Percentiles rank a stretch among this genome's conserved stretches.
phyloP scores from a whole-genome alignment of 1,140 invertebrate genomes.

The Gonioctena quinquepunctata region DNA sequence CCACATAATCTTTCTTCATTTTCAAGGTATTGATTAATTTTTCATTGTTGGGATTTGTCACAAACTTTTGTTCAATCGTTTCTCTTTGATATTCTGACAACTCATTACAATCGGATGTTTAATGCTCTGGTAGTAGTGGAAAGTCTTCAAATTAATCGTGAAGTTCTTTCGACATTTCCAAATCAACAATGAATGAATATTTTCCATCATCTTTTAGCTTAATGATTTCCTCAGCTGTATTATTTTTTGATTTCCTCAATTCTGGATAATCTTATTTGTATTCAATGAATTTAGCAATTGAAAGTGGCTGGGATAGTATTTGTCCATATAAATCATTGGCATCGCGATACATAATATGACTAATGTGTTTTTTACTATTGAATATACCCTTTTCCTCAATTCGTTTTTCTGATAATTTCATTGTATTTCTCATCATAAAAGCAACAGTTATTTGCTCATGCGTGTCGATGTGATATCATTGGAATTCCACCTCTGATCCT shows the following conservation, averaged over 20 bases:
- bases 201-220: constrained; percentile 47
- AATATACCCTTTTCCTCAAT: constrained; percentile 16
- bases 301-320: too few species aligned
- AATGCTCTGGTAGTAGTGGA: constrained; percentile 52
- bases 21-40: constrained; percentile 34
- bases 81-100: constrained; percentile 50
- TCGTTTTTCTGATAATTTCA: constrained; percentile 23
- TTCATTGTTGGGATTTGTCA: background rate
- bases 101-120: constrained; percentile 30
- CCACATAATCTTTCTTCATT: constrained; percentile 49
- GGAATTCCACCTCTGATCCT: constrained; percentile 15
- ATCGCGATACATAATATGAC: constrained; percentile 16
- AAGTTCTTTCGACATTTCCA: too few species aligned
- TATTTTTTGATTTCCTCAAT: constrained; percentile 29
- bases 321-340: too few species aligned
- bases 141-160: constrained; percentile 54
- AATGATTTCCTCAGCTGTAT: constrained; percentile 2
- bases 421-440: constrained; percentile 22
- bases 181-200: too few species aligned
- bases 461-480: constrained; percentile 12
- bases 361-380: too few species aligned
- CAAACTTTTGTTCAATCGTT: constrained; percentile 11
- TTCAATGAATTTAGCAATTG: constrained; percentile 56
- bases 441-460: constrained; percentile 24
- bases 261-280: constrained; percentile 44